Evolutionary conservation across 2,797 vertebrate species (phyloP).

Genomic region (Bryconaethiops microstoma): DNA sequence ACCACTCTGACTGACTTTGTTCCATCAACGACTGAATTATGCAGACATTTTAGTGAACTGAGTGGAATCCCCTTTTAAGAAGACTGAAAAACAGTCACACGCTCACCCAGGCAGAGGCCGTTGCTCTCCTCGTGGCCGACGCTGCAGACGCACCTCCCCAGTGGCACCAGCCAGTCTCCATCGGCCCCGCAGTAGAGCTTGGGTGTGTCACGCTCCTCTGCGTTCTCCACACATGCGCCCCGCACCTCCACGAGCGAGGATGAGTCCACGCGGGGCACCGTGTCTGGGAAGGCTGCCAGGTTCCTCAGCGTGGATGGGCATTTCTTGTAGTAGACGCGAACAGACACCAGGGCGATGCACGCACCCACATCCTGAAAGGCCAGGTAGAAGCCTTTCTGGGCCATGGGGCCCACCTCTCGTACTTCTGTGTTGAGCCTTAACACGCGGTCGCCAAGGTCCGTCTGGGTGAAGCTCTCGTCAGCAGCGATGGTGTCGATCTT

Average conservation of each 20-base stretch:
- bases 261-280: conserved; percentile 92
- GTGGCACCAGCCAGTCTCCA: conserved; percentile 95
- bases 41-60: not conserved
- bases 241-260: conserved; percentile 96
- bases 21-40: not conserved
- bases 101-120: conserved; percentile 91
- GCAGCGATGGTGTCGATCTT: conserved; percentile 98
- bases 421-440: conserved; percentile 97
- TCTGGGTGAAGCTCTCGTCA: conserved; percentile 97
- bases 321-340: conserved; percentile 96
- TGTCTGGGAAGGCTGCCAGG: conserved; percentile 93
- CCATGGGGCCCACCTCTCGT: conserved; percentile 92
- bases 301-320: conserved; percentile 93
- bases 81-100: conserved; percentile 5
- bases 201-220: conserved; percentile 93
- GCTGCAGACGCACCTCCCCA: conserved; percentile 94
- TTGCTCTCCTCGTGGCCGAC: conserved; percentile 91
- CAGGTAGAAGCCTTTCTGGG: conserved; percentile 91
- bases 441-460: conserved; percentile 95
- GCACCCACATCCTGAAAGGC: conserved; percentile 99
- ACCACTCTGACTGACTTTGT: not conserved
- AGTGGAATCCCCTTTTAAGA: not conserved
- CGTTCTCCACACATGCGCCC: conserved; percentile 92
- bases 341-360: conserved; percentile 94
- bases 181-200: conserved; percentile 96